Base-by-base conservation (phyloP, 92 coral and sea anemone genomes). In the Micromussa lordhowensis region DNA sequence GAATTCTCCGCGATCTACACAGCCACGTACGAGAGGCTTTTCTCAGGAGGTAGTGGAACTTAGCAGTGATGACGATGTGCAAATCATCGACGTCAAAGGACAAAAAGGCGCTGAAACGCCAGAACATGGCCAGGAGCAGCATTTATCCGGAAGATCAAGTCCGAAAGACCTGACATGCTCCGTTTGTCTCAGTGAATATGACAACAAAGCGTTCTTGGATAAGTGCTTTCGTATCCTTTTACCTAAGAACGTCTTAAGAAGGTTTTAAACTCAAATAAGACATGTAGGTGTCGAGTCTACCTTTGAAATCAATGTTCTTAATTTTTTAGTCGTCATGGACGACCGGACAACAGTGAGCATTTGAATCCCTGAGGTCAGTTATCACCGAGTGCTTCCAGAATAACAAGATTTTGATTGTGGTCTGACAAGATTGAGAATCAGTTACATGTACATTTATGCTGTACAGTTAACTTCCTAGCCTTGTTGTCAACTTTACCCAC, bases 191-290 rank as follows among this genome's bases (percentile, higher is more conserved):
- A 90, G 98, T 77, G 94, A 95, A 69, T 98, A 85, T 91, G 98
- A 96, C 31, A 96, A 98, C 91, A 96, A 96, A 68, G 89, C 99
- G 16, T 98, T 98, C 53, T 80, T 98, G 35, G 99, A 98, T 82
- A 96, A 98, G 86, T 98, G 99, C 72, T 98, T 98, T 90, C 99
- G 94, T 98, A 98, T 98, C 99, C 98, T 98, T 98, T 92, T 35
- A 44, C 12, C 0, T 44, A 44, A 44, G 51, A 44, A 44, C 51
- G 51, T 44, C 0, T 44, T 7, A 44, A 44, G 13, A 44, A 44
- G 51, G 51, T 9, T 44, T 44, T 44, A 44, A 44, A 44, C 51
- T 44, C 51, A 44, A 44, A 8, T 11, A 44, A 44, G 0, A 8
- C 51, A 44, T 44, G 51, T 44, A 44, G 51, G 51, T 44, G 51